Percentiles rank a stretch among this genome's conserved stretches.
Evolutionary conservation across 2,113 vertebrate species (phyloP).

Genomic region (Apodemus speciosus): DNA sequence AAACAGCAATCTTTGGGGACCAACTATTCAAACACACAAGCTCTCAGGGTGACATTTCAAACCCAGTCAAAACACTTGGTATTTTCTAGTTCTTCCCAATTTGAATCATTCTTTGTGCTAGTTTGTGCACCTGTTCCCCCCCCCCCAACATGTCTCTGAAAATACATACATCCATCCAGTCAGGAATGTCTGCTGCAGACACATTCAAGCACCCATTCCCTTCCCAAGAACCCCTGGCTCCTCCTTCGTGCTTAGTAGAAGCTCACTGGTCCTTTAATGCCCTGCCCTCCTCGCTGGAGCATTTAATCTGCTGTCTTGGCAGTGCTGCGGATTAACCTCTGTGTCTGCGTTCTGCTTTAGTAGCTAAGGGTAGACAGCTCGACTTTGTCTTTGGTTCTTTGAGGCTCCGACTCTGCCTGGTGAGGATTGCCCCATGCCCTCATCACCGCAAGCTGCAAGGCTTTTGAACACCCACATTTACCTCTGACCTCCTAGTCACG

Average conservation of each 20-base stretch:
- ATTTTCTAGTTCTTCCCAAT: conserved; percentile 39
- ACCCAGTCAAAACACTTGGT: not conserved
- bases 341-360: not conserved
- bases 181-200: not conserved
- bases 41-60: not conserved
- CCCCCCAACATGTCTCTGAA: conserved; percentile 26
- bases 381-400: conserved; percentile 31
- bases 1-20: not conserved
- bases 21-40: not conserved
- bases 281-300: not conserved
- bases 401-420: not conserved
- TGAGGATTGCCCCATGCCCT: not conserved
- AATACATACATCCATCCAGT: not conserved
- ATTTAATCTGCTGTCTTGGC: not conserved
- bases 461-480: not conserved
- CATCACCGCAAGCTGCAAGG: not conserved
- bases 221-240: not conserved
- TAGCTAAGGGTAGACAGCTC: conserved; percentile 3
- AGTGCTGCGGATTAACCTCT: conserved; percentile 45
- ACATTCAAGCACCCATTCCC: not conserved
- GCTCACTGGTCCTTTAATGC: not conserved
- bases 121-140: not conserved
- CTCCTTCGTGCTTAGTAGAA: not conserved
- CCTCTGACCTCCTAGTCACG: not conserved
- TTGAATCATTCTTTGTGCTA: conserved; percentile 31